Base-by-base conservation (phyloP, 2,888 invertebrate species). In the Pristionchus exspectatus region DNA sequence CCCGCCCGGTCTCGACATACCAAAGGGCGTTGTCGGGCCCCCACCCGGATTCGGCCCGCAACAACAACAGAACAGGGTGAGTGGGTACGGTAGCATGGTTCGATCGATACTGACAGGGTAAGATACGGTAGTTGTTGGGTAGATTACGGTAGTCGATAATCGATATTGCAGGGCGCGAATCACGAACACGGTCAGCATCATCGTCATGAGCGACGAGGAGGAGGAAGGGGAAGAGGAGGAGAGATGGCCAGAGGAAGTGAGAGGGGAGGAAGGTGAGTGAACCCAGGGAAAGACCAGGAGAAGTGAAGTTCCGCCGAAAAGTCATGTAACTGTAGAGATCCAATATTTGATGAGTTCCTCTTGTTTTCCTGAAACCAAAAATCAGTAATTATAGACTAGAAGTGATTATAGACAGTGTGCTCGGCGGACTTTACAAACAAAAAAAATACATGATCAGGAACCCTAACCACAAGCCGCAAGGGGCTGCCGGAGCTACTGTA, bases 181-280 rank as follows among this genome's bases (percentile, higher is more conserved):
- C 72, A 72, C 33, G 72, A 72, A 1, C 33, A 33, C 33, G 72
- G 72, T 72, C 72, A 72, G 38, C 33, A 74, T 74, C 74, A 33
- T 69, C 69, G 44, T n/a, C 81, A 81, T 24, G 81, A 84, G 59
- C 16, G 84, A 56, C 27, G 85, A 85, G 85, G 85, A 84, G 56
- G 84, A 85, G 63, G 66, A 85, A n/a, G 63, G 16, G 59, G 38
- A 24, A 27, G 59, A 27, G 63, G 85, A 56, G 59, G 38, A 85
- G 85, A 59, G 59, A 14, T 10, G 56, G 33, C 10, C 56, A 63
- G 85, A 63, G 85, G 85, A 38, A 83, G 12, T 81, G 81, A 56
- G 83, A 27, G n/a, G 59, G 69, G 59, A 59, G 87, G 44, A 69
- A 72, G 87, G 87, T 54, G 1, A 38, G 56, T 27, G 33, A 33